Evolutionary conservation across 2,888 invertebrate species (phyloP), one percentile per base, ranked within the genome.

Genomic region (Trachelus tabidus): DNA sequence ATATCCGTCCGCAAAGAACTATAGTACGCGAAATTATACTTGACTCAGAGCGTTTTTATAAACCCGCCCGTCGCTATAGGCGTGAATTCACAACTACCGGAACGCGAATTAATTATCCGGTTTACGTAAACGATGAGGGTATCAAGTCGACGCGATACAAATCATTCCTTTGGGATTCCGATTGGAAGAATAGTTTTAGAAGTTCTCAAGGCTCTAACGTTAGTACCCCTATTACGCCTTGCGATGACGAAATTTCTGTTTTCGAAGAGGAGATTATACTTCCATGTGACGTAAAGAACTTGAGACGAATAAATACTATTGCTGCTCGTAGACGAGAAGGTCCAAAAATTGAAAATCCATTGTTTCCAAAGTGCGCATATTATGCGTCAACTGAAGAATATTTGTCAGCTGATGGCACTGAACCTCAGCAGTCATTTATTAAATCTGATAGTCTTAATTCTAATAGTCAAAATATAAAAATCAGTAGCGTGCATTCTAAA

Each of bases 11-110:
- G 79, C 81, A 86, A 76, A 87, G 80, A 9, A 83, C 83, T 77
- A 84, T 91, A 15, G 91, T 93, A 0, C 88, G 87, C 75, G 87
- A 87, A n/a, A 92, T 93, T 31, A 87, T 93, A 68, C 83, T 89
- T 68, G 88, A 89, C 75, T 88, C 89, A 33, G 92, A 92, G 84
- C 87, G 87, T 81, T 93, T 93, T 86, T 92, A 92, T 84, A 90
- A 88, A 80, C 91, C 92, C 3, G 87, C 88, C 79, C 86, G 87
- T 12, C 83, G 81, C 68, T 90, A 89, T 78, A 87, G 92, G 56
- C 88, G 92, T 78, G 85, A 86, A 74, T 91, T 90, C 75, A 91
- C 91, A 3, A 86, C 90, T n/a, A 86, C 87, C 6, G 92, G 92
- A 30, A 91, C 91, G 68, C 83, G 86, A 79, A 92, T 92, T 81